Base-by-base conservation (phyloP, 2,888 invertebrate species). In the Andrena marginata region DNA sequence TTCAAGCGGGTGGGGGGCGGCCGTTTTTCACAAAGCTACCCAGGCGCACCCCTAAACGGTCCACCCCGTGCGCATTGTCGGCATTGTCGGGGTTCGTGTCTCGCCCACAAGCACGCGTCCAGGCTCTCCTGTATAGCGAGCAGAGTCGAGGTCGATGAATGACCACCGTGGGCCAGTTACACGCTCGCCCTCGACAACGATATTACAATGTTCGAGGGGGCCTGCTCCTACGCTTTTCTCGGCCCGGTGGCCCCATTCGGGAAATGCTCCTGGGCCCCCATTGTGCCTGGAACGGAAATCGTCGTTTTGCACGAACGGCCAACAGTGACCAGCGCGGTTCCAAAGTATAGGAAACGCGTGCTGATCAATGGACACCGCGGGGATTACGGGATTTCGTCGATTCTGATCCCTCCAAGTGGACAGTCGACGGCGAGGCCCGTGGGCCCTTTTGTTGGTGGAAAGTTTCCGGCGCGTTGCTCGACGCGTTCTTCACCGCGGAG, bases 151-250 rank as follows among this genome's bases (percentile, higher is more conserved):
- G 13, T 87, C 89, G 89, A 89, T 89, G 89, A 89, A 85, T 78
- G 86, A 77, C 67, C 84, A 2, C 54, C 42, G 31, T 59, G 69
- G 85, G 87, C 90, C 89, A 89, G 92, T 92, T 92, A 91, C 90
- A 91, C 84, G 90, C 76, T 51, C 75, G 29, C 64, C 62, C 84
- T 80, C 89, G 87, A 90, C 91, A 88, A 90, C 88, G 87, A 76
- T 86, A 86, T 89, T 87, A 91, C 92, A 92, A 92, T 93, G 87
- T 89, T 75, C 78, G 74, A 73, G 78, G 79, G 56, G 42, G 49
- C 31, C 13, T 54, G 31, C 56, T 79, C 42, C 60, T 51, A 77
- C 51, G 13, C 48, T 42, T 42, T 42, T 5, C 51, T 6, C 20
- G 69, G 62, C 35, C 62, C 20, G 56, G 76, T 79, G 64, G 65